Evolutionary conservation across 2,113 vertebrate genomes (phyloP).

Genomic region (Maccullochella peelii): DNA sequence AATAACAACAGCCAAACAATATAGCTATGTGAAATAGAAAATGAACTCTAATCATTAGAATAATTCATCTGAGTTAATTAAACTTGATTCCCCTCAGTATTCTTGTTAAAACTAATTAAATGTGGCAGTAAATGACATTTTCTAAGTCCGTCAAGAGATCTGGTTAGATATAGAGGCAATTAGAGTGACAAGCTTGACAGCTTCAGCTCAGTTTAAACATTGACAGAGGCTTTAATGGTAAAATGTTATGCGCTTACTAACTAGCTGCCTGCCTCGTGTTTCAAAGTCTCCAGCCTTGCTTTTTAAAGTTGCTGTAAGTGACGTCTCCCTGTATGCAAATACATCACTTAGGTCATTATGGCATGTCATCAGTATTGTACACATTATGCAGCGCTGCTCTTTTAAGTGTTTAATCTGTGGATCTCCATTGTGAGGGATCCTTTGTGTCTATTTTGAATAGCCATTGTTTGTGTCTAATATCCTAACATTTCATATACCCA

Average conservation of each 20-base stretch:
- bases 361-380: background rate
- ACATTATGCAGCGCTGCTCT: conserved; percentile 1
- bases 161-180: conserved; percentile 48
- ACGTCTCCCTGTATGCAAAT: conserved; percentile 1
- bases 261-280: background rate
- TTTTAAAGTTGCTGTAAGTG: background rate
- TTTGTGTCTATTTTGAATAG: conserved; percentile 37
- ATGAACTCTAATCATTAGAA: conserved; percentile 52
- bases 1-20: conserved; percentile 49
- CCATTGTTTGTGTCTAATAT: conserved; percentile 15
- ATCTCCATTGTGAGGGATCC: conserved; percentile 10
- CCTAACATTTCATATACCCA: conserved; percentile 8
- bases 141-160: conserved; percentile 59
- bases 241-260: conserved; percentile 30
- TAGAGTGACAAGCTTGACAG: conserved; percentile 42
- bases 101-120: conserved; percentile 71
- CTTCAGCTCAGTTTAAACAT: conserved; percentile 24
- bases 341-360: background rate
- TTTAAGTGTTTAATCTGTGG: conserved; percentile 22
- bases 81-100: conserved; percentile 58
- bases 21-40: conserved; percentile 35
- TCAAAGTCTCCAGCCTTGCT: conserved; percentile 2
- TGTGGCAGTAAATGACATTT: conserved; percentile 60
- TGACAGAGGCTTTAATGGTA: conserved; percentile 22
- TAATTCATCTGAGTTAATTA: conserved; percentile 71